A percentile compares a stretch with the other conserved stretches of the same genome.
Evolutionary conservation across 2,113 vertebrate species (phyloP).

Genomic region (Macroglossus sobrinus): DNA sequence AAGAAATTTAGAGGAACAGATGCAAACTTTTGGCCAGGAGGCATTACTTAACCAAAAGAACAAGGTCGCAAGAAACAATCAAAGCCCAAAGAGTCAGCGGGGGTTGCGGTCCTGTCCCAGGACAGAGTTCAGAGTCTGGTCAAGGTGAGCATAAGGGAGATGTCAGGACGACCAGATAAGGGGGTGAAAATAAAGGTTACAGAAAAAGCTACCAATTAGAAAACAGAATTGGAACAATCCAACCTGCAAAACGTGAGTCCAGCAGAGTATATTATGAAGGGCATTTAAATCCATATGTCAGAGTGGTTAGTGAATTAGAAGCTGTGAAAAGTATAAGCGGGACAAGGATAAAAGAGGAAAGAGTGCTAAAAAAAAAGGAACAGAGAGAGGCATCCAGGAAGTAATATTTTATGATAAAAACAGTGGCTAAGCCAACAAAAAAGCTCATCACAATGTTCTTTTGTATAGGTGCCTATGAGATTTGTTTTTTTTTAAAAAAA

Average conservation of each 20-base stretch:
- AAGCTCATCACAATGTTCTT: conserved; percentile 11
- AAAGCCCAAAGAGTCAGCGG: background rate
- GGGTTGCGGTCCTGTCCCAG: background rate
- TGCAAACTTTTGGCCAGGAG: conserved; percentile 9
- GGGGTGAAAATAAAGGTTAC: background rate
- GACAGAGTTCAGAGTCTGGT: background rate
- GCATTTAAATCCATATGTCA: conserved; percentile 72
- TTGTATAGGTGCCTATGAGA: conserved; percentile 18
- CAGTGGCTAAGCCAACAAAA: conserved; percentile 18
- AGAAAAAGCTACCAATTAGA: conserved; percentile 25
- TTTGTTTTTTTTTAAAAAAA: conserved; percentile 52
- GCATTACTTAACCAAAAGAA: conserved; percentile 46
- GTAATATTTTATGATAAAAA: conserved; percentile 65
- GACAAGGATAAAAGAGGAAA: conserved; percentile 49
- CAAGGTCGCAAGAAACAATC: background rate
- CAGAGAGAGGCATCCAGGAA: conserved; percentile 47
- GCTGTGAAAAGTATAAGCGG: conserved; percentile 69
- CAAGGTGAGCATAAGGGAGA: background rate
- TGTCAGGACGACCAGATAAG: background rate
- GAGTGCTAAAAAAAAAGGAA: conserved; percentile 51
- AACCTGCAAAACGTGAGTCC: conserved; percentile 39
- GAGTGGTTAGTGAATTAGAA: conserved; percentile 71
- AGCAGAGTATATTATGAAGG: conserved; percentile 65
- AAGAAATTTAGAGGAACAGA: conserved; percentile 41
- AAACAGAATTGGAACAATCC: conserved; percentile 28